Percentiles rank a stretch among this genome's conserved stretches.
phyloP scores from a whole-genome alignment of 2,888 invertebrate species.

The Diaprepes abbreviatus region DNA sequence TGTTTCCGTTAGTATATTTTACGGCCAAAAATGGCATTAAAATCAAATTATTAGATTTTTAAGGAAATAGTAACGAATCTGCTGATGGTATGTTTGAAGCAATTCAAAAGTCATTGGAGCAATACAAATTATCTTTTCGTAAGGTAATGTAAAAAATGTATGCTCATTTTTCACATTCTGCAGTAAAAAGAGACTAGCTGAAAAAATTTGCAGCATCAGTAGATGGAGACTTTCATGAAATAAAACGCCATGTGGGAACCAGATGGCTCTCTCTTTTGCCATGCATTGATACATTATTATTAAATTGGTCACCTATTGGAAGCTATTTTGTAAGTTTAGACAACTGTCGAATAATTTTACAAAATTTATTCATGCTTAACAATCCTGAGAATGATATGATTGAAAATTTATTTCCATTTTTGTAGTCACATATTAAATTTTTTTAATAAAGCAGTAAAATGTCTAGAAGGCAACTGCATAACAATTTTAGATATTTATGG shows the following conservation, averaged over 20 bases:
- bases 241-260: conserved; percentile 26
- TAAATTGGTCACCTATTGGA: background rate
- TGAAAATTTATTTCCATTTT: no score
- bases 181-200: no score
- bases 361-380: background rate
- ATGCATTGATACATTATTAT: conserved; percentile 6
- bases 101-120: conserved; percentile 51
- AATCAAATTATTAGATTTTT: conserved; percentile 32
- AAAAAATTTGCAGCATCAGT: conserved; percentile 46
- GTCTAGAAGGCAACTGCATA: no score
- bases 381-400: no score
- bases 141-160: conserved; percentile 51
- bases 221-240: conserved; percentile 44
- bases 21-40: conserved; percentile 46
- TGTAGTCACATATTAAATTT: no score
- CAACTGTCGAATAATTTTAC: background rate
- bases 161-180: conserved; percentile 46
- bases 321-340: background rate
- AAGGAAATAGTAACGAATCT: conserved; percentile 47
- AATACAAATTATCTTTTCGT: conserved; percentile 53
- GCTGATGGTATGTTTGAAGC: conserved; percentile 51
- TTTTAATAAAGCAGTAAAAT: no score
- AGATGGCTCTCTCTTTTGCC: background rate
- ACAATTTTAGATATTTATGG: no score
- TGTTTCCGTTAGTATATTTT: conserved; percentile 50